Base-by-base conservation (phyloP, 2,797 vertebrate genomes). In the Melanotaenia nigrans region DNA sequence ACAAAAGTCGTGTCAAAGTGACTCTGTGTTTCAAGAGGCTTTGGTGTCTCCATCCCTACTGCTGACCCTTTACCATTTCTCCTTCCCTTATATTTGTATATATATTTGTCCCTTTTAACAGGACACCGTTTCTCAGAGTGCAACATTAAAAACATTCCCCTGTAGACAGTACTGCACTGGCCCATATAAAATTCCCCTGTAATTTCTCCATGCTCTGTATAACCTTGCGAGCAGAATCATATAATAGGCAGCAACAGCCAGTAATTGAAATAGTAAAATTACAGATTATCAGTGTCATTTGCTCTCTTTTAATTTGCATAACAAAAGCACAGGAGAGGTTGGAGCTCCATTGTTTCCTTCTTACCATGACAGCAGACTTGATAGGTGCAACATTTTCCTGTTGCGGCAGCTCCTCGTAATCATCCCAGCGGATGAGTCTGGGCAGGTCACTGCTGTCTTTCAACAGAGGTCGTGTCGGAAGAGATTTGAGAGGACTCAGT, bases 401-500 rank as follows among this genome's bases (percentile, higher is more conserved):
- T 73, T 92, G 93, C 49, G 87, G 65, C 24, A 93, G 84, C 73
- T 93, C 91, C 62, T 93, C 95, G 0, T 83, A 90, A 81, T 97
- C 96, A 71, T 94, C 94, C 97, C 96, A 97, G 65, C 91, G 93
- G 69, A 96, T 96, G 74, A 97, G 96, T 84, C 95, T 96, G 83
- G 97, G 94, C 79, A 95, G 79, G 77, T 95, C 93, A 54, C 69
- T 58, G 62, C 85, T 83, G 85, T 91, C 88, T 51, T 63, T 92
- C 66, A 90, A 77, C 6, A 85, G 78, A 57, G 87, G 78, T 68
- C 91, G 95, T 83, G 94, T 92, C 77, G 97, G 97, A 68, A 97
- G 94, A 33, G 95, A 96, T 74, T 97, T 99, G 73, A 99, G 84
- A 0, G 97, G 97, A 14, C 97, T 99, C 20, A 93, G 92, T 71